These are phyloP conservation scores for Cephalopholis sonnerati DNA, from an alignment of 2,113 vertebrate genomes.

Conservation along the genomic window DNA sequence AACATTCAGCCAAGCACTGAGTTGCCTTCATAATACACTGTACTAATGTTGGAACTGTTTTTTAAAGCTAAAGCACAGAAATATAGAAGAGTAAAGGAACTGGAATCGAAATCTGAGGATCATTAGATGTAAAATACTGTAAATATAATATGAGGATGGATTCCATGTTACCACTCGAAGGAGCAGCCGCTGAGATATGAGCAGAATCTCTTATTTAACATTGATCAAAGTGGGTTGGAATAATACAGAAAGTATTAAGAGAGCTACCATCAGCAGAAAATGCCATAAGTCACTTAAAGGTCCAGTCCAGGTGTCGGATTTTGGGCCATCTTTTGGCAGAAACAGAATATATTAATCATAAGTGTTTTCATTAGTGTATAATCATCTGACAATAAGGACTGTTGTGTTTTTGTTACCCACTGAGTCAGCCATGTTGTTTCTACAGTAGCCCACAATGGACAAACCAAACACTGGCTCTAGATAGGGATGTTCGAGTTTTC, in stretches of 20 bases:
- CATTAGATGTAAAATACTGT: background rate
- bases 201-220: background rate
- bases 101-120: background rate
- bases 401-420: no score
- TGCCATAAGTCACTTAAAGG: background rate
- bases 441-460: no score
- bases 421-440: no score
- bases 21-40: background rate
- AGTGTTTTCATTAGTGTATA: background rate
- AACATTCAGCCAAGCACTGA: background rate
- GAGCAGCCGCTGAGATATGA: background rate
- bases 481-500: no score
- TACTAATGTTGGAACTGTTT: background rate
- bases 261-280: background rate
- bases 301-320: no score
- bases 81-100: background rate
- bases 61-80: background rate
- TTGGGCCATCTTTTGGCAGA: background rate
- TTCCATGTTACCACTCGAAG: background rate
- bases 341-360: background rate
- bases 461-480: no score
- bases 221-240: no score
- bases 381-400: no score
- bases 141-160: background rate
- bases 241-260: no score